Base-by-base conservation (phyloP, 2,888 invertebrate species). In the Eupelmus urozonus region DNA sequence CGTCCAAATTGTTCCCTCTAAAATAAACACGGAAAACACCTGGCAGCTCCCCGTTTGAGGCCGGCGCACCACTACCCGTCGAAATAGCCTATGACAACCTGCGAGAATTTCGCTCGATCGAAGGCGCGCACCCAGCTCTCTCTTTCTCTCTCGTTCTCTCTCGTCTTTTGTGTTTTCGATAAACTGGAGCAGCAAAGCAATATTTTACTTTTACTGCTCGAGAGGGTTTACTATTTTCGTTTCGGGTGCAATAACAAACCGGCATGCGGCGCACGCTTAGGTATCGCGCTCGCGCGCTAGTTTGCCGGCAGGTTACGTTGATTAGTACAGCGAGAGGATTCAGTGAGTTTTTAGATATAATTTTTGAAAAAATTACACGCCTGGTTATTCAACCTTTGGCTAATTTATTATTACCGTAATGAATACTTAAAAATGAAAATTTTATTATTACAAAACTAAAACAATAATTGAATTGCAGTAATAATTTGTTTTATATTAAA, bases 11-110 rank as follows among this genome's bases (percentile, higher is more conserved):
- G 78, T 78, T 78, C 71, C 71, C 77, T 81, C 82, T 73, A 80
- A 83, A 82, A 83, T 83, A 83, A 76, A 82, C 80, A 80, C 80
- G 80, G 59, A 73, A 81, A 78, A 80, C 83, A 82, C 82, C 81
- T 82, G 83, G 82, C 82, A 79, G 9, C 45, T n/a, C n/a, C 51
- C 18, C 2, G 40, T 27, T 67, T 23, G 27, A 20, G 25, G 23
- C 67, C 40, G 34, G 5, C 16, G 13, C 23, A 25, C 25, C 40
- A 34, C 40, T 40, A n/a, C 55, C 9, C n/a, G n/a, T 45, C 34
- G 25, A 66, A 65, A 65, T 51, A 29, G 51, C 65, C 65, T 45
- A 5, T 45, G 29, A 51, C 51, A 51, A 51, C 27, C 65, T 51
- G 59, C n/a, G 59, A 59, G 59, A 20, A 34, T 34, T 49, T 20